Base-by-base conservation (phyloP, 2,797 vertebrate genomes). In the Trematomus bernacchii region DNA sequence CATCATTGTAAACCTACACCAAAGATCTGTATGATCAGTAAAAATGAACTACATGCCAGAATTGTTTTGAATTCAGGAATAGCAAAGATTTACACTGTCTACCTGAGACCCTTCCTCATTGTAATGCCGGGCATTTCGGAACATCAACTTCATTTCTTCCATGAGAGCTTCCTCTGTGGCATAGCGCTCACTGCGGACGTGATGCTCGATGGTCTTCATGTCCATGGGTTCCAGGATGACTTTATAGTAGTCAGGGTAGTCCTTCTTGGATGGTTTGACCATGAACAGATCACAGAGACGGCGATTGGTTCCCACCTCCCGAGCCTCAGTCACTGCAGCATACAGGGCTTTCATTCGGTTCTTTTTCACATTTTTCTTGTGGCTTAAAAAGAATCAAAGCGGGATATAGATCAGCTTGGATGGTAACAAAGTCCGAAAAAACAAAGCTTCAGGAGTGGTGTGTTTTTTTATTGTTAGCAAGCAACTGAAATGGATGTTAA, bases 101-200 rank as follows among this genome's bases (percentile, higher is more conserved):
- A 99, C 98, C 97, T 99, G 98, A 80, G 97, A 99, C 55, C 98
- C 98, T 71, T 99, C 98, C 85, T 99, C 98, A 0, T 99, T 99
- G 88, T 99, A 99, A 89, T 99, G 98, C n/a, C 98, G 95, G 3
- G 98, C 98, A 10, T 99, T 99, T 1, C 98, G 97, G 91, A 99
- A 99, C 97, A 99, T 99, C 60, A 99, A 83, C 83, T 93, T 98
- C 96, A 99, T 97, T 86, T 99, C 97, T 5, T 98, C 96, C 57
- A 99, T 95, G 89, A 99, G 95, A 18, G 96, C 95, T 11, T 99
- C 98, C 64, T 98, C 97, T 0, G 91, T 96, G 21, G 73, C 15
- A 0, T 99, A 99, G 85, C 98, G 98, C 21, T 99, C 98, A 16
- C 81, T 95, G 76, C 97, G 97, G 76, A 99, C 93, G 85, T 97